A percentile compares a stretch with the other conserved stretches of the same genome.
These are phyloP conservation scores for Ptychobarbus kaznakovi DNA, from an alignment of 2,797 vertebrate species.

Conservation along the genomic window DNA sequence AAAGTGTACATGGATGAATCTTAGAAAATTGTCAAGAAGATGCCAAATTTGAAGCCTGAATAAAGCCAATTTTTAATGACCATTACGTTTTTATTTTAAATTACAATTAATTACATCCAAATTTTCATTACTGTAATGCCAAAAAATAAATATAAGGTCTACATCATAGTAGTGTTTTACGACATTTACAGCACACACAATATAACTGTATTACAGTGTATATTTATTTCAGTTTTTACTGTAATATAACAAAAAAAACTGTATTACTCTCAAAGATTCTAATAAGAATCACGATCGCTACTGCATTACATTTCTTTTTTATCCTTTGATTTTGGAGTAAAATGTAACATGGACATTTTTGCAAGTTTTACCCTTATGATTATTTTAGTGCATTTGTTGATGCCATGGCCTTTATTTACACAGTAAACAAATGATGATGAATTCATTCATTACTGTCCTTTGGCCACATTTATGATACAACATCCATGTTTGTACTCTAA, in stretches of 20 bases:
- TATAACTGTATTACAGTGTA: not conserved
- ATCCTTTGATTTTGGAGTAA: not conserved
- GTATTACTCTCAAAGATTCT: not conserved
- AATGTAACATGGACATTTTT: not conserved
- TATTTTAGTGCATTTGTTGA: not conserved
- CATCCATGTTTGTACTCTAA: not conserved
- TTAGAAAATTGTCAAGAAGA: not conserved
- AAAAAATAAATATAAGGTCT: not conserved
- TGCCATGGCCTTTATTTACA: not conserved
- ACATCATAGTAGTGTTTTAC: not conserved
- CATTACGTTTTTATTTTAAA: not conserved
- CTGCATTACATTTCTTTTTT: not conserved
- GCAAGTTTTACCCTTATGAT: not conserved
- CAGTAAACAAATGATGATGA: not conserved
- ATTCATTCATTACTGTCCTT: not conserved
- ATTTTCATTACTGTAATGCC: not conserved
- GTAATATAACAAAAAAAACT: not conserved
- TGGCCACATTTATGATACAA: constrained; percentile 2
- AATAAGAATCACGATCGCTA: no score
- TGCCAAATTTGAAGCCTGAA: not conserved
- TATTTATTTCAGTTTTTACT: not conserved
- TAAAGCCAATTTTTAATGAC: not conserved
- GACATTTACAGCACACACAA: not conserved
- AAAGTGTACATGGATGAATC: not conserved
- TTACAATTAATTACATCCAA: not conserved